A percentile compares a stretch with the other conserved stretches of the same genome.
These are phyloP conservation scores for Prietella phreatophila DNA, from an alignment of 2,113 vertebrate species.

Conservation along the genomic window DNA sequence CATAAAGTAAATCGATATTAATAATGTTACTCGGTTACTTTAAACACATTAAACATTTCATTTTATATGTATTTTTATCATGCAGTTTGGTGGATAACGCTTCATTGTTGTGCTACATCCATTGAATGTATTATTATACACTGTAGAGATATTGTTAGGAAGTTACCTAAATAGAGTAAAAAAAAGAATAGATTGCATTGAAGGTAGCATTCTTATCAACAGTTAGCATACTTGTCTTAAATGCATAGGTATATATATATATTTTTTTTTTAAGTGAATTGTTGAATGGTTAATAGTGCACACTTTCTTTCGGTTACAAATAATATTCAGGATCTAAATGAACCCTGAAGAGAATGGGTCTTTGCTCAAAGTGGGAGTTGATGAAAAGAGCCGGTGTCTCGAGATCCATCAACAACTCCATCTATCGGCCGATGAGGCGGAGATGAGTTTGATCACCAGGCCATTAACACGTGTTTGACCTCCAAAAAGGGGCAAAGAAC, in stretches of 20 bases:
- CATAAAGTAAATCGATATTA: neutral
- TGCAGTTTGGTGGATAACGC: neutral
- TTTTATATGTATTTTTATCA: neutral
- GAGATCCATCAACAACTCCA: constrained; percentile 25
- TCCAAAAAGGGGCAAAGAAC: neutral
- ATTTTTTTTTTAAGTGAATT: too few species aligned
- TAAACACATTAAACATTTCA: neutral
- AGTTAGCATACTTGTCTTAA: neutral
- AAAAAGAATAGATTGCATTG: neutral
- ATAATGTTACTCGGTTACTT: neutral
- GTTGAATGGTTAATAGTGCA: neutral
- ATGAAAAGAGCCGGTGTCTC: neutral
- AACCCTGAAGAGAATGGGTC: neutral
- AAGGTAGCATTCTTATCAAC: neutral
- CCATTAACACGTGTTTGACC: constrained; percentile 33
- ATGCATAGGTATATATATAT: neutral
- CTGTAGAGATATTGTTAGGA: neutral
- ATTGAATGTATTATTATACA: neutral
- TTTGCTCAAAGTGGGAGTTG: neutral
- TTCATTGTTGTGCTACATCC: neutral
- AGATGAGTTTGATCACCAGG: constrained; percentile 29
- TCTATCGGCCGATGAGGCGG: neutral
- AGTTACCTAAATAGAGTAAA: neutral
- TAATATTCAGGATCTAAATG: neutral
- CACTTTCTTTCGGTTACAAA: neutral